Evolutionary conservation across 92 coral and sea anemone genomes (phyloP), one percentile per base, ranked within the genome.

Genomic region (Porites divaricata): DNA sequence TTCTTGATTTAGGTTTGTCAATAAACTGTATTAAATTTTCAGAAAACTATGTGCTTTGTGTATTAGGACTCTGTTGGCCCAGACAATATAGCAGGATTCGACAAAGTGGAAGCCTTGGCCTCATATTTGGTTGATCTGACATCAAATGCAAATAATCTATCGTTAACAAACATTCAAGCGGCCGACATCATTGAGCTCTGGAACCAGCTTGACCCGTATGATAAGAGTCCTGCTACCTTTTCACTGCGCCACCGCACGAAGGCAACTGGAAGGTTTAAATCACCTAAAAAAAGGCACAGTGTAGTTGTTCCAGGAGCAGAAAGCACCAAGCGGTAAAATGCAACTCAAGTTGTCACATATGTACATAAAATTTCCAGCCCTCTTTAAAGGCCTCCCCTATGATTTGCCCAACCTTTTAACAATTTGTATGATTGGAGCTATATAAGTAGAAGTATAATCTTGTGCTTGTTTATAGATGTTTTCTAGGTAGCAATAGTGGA

Each of bases 41-140:
- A n/a, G n/a, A n/a, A n/a, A n/a, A n/a, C n/a, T n/a, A n/a, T 0
- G 7, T 51, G 0, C 56, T 51, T 51, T 51, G 56, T 12, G 11
- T 12, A 51, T 12, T 12, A 51, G 56, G 56, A 51, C 11, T 8
- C 56, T 51, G 56, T 51, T 8, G 56, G 56, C 7, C 56, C 91
- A 8, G 88, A 92, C 19, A 83, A 89, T 59, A 73, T 93, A 17
- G 69, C 14, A 21, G 93, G 90, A 24, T 93, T 67, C 52, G 83
- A 56, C n/a, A 20, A 81, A 70, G 93, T 90, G 8, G 71, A 80
- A 45, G 83, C 83, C 8, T 80, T 92, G 74, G 95, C 95, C n/a
- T 76, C 63, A 1, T 88, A 52, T 62, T 77, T 93, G 66, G 87
- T 81, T 50, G 12, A 75, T 1, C 11, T 93, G 16, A 82, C n/a